Evolutionary conservation across 1,140 invertebrate species (phyloP), one percentile per base, ranked within the genome.

Genomic region (Hylyphantes graminicola): DNA sequence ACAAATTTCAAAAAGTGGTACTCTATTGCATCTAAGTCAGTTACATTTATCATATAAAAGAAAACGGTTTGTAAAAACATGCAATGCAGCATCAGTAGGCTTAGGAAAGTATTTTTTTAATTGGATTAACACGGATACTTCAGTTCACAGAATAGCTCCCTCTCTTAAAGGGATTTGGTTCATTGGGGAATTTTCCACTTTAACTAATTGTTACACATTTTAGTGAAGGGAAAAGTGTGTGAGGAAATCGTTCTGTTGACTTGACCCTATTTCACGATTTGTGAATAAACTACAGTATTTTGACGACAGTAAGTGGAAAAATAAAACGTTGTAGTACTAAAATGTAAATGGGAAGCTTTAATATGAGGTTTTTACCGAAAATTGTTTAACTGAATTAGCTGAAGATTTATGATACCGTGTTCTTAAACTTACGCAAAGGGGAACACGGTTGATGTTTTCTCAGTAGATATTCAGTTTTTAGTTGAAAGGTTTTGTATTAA

Each of bases 401-500:
- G 63, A 48, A 77, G 61, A 48, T 63, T 9, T 13, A 84, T 81
- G 78, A 81, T 59, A 51, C 55, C 61, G 57, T 81, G 65, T 63
- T 81, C 78, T 19, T 13, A 81, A 81, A 63, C 78, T 72, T 51
- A 15, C 3, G 53, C 13, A 13, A 50, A 72, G 78, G 61, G 53
- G 78, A 61, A 63, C 55, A 81, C 53, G 17, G 55, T 61, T 70
- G 78, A 81, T 81, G 78, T 11, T 72, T 70, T 81, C 57, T 35
- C 15, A 63, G 21, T 7, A 67, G 64, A 65, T 65, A n/a, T 15
- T 65, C 64, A 13, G 35, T 35, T 35, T 2, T 35, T 2, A 35
- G 35, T 5, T 35, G 35, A 35, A 35, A 2, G 35, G 35, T 35
- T 35, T 35, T 5, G 35, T 2, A 35, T 35, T 35, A 35, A 35